Evolutionary conservation across 2,113 vertebrate genomes (phyloP).

Genomic region (Triplophysa tibetana): DNA sequence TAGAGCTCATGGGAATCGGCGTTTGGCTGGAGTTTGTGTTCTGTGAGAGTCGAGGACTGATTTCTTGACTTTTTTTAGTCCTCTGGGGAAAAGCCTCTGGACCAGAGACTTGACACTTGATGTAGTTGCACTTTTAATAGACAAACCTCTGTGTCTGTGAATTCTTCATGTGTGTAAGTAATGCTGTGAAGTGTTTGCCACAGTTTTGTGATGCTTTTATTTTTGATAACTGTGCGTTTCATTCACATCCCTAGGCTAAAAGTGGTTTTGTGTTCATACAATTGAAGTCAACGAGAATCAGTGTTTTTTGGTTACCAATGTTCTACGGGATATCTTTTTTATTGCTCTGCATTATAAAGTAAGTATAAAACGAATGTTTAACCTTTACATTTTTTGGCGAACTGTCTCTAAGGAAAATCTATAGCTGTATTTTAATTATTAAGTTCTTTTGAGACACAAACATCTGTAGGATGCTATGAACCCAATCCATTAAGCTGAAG

Average conservation of each 20-base stretch:
- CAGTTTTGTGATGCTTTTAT: neutral
- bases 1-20: slow-evolving; percentile 71
- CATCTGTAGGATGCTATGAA: no score
- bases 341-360: no score
- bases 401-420: no score
- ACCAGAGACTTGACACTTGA: neutral
- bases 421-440: no score
- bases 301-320: no score
- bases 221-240: neutral
- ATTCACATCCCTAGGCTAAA: no score
- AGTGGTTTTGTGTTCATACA: no score
- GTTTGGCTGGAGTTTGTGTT: slow-evolving; percentile 59
- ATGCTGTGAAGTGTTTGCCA: neutral
- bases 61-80: slow-evolving; percentile 36
- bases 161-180: neutral
- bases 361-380: no score
- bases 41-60: slow-evolving; percentile 1
- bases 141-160: neutral
- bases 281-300: no score
- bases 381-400: no score
- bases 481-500: neutral
- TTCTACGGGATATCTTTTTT: no score
- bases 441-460: no score
- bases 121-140: neutral
- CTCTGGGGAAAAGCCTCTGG: slow-evolving; percentile 17